Evolutionary conservation across 2,113 vertebrate genomes (phyloP), one percentile per base, ranked within the genome.

Genomic region (Rousettus leschenaultii): DNA sequence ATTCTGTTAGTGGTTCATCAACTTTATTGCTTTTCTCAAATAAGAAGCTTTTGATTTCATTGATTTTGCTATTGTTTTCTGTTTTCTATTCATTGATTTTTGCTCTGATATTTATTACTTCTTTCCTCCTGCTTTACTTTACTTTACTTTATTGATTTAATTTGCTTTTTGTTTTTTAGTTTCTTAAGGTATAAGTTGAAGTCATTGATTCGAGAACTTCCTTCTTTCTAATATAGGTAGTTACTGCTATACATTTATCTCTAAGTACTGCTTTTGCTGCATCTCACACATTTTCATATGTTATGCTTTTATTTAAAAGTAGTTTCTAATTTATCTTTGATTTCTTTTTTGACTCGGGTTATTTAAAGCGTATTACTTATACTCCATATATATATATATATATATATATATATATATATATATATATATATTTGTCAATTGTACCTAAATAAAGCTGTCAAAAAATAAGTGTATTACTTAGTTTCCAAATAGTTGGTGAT

Each of bases 261-360:
- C 14, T 71, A 90, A 65, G n/a, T 77, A 51, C 18, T 71, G 2
- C 24, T 78, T 74, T 80, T 77, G 43, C 40, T 80, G 35, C 30
- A 92, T 48, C 2, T 24, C 30, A 75, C 33, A 68, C 12, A 38
- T 68, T 97, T 92, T 74, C 24, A 73, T 78, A 19, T 48, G 7
- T 73, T 91, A 13, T 40, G 57, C 75, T 80, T 87, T 93, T 3
- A 61, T n/a, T 86, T 74, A 55, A 89, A 80, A 92, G 51, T 57
- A 77, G 55, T 79, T 96, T 22, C 6, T 84, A 84, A 77, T 57
- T 77, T 53, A 10, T 43, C 35, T n/a, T 73, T 88, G 18, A 16
- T 79, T 90, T 82, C 16, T 28, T 66, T 93, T 89, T 93, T 96
- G 83, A 92, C 4, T 9, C 35, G 18, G 30, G 8, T 95, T 93